Conservation (phyloP, 2,797 vertebrate species). For the Sebastes oblongus region DNA sequence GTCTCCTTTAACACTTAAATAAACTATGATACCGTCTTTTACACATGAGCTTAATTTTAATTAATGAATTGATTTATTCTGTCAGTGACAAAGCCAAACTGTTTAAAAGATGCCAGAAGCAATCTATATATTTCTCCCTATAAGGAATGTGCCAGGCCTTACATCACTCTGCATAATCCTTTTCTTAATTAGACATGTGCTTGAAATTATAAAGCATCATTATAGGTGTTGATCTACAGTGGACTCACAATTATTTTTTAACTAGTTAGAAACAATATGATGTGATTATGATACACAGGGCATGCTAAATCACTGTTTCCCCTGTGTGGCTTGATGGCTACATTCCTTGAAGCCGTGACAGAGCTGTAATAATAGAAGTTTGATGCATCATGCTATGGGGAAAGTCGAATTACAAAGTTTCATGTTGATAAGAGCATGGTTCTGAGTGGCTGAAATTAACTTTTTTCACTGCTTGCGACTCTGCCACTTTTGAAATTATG, state of each 20-base stretch:
- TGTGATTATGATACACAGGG: neutral
- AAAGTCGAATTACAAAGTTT: constrained; percentile 25
- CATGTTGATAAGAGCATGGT: constrained; percentile 11
- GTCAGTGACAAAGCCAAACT: constrained; percentile 74
- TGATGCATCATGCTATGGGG: neutral
- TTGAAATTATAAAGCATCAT: constrained; percentile 51
- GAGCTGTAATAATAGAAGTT: constrained; percentile 13
- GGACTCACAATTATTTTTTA: constrained; percentile 35
- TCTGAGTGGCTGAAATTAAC: neutral
- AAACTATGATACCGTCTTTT: constrained; percentile 75
- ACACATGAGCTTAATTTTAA: constrained; percentile 75
- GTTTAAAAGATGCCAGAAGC: constrained; percentile 66
- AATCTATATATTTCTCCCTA: constrained; percentile 50
- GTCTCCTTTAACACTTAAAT: constrained; percentile 81
- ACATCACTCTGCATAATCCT: constrained; percentile 45
- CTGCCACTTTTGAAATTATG: too few species aligned
- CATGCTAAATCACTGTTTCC: constrained; percentile 9
- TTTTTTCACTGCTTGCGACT: too few species aligned
- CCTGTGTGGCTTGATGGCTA: constrained; percentile 8
- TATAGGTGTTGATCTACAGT: constrained; percentile 50
- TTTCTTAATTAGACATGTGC: constrained; percentile 54
- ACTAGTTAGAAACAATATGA: constrained; percentile 16
- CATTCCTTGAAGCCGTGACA: neutral
- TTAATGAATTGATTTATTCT: constrained; percentile 83
- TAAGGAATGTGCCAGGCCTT: constrained; percentile 34